Evolutionary conservation across 2,888 invertebrate genomes (phyloP), one percentile per base, ranked within the genome.

Genomic region (Aphidius colemani): DNA sequence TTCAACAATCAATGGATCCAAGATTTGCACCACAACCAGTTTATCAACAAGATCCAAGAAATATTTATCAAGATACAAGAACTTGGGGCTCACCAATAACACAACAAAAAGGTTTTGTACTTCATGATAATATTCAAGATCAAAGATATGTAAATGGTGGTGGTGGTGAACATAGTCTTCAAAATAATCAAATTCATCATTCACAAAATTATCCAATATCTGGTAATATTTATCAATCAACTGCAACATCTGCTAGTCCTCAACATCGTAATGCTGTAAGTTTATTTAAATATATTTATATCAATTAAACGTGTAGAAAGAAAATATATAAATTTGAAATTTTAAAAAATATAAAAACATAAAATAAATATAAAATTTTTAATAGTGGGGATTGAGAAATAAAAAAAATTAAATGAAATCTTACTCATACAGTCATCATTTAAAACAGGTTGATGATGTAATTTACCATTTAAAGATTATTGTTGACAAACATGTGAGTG

Each of bases 71-170:
- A 75, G 81, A 82, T 59, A 76, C 77, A 64, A 76, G 81, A 69
- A 75, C 78, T 59, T 82, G 82, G 82, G 75, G 72, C 53, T 71
- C 77, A 51, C 78, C 78, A 58, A 79, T 81, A 40, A 82, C 83
- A 7, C 78, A 83, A 68, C 83, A 86, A 58, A 86, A 86, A 73
- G 88, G 88, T 56, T 92, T 92, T 82, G 84, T 90, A 67, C 84
- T 92, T 61, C 89, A 90, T 66, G 83, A 85, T 55, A 79, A 78
- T 49, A 69, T 81, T 65, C 79, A 83, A 73, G 81, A 82, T 67
- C 85, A 86, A 70, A 84, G 87, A 71, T 87, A 87, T 79, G 89
- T 89, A 73, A 90, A 90, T 77, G 89, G 90, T 59, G 87, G 30
- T 30, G 30, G 30, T 30, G 30, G 30, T 30, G 30, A 30, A 30